Evolutionary conservation across 2,888 invertebrate species (phyloP).

Genomic region (Phaonia tiefii): DNA sequence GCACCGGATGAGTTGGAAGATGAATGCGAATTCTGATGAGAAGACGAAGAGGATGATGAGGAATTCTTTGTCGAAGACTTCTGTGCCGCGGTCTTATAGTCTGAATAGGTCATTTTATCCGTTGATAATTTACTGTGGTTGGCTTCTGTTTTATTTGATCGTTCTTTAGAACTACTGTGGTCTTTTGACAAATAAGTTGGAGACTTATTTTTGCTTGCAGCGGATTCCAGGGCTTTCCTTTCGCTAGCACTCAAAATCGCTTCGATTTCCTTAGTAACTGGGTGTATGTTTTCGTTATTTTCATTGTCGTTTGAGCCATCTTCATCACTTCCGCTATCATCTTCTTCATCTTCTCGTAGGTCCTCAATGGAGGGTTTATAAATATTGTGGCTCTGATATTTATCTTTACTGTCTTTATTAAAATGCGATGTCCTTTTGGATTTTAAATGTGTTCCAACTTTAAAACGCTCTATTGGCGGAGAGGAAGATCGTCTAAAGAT

Average conservation of each 20-base stretch:
- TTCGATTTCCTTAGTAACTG: conserved; percentile 44
- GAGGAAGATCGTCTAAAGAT: conserved; percentile 31
- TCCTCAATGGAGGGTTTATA: conserved; percentile 41
- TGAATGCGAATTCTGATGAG: conserved; percentile 13
- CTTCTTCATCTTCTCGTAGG: conserved; percentile 33
- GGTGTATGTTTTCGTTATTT: conserved; percentile 36
- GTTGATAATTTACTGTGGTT: conserved; percentile 13
- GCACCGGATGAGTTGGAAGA: neutral
- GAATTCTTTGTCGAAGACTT: conserved; percentile 13
- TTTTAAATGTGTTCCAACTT: conserved; percentile 35
- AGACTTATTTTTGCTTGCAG: conserved; percentile 15
- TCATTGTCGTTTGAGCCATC: conserved; percentile 51
- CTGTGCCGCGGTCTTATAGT: neutral
- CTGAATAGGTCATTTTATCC: conserved; percentile 14
- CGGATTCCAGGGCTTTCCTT: conserved; percentile 27
- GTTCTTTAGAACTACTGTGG: conserved; percentile 38
- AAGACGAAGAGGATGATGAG: conserved; percentile 10
- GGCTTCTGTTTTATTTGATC: neutral
- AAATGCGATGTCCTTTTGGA: conserved; percentile 55
- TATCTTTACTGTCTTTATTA: conserved; percentile 42
- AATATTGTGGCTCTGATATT: conserved; percentile 59
- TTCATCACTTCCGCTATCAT: conserved; percentile 19
- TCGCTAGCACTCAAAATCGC: conserved; percentile 27
- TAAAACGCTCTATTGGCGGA: conserved; percentile 16
- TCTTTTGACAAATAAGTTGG: neutral